Conservation (phyloP, 2,113 vertebrate genomes). For the Neolamprologus falcicula region DNA sequence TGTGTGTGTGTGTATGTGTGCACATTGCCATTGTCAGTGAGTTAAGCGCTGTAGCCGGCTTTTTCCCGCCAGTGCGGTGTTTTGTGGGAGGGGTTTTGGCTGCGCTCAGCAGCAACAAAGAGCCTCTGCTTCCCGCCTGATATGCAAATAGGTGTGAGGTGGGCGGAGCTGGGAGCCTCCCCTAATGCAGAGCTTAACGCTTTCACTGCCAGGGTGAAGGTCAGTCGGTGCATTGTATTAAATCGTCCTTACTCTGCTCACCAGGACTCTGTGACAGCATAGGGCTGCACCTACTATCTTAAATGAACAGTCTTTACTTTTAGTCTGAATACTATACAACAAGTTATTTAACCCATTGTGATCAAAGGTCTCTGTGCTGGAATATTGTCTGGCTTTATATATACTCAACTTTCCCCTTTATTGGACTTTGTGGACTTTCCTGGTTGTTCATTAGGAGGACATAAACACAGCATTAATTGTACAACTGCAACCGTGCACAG, state of each 20-base stretch:
- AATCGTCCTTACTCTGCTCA: not conserved
- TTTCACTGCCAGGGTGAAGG: slow-evolving; percentile 10
- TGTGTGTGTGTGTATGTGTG: not conserved
- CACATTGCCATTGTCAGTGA: slow-evolving; percentile 32
- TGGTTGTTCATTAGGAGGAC: not conserved
- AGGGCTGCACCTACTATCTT: not conserved
- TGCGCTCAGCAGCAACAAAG: slow-evolving; percentile 52
- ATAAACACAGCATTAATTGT: not conserved
- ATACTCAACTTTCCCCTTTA: not conserved
- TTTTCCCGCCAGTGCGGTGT: slow-evolving; percentile 67
- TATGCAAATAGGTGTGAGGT: slow-evolving; percentile 45
- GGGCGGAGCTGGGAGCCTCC: slow-evolving; percentile 28
- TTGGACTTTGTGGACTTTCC: not conserved
- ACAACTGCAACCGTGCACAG: not conserved
- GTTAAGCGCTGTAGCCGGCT: slow-evolving; percentile 24
- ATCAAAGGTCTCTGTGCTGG: not conserved
- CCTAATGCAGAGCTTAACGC: slow-evolving; percentile 50
- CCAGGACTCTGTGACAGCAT: not conserved
- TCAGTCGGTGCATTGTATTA: not conserved
- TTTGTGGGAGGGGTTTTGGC: slow-evolving; percentile 52
- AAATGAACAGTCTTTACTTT: not conserved
- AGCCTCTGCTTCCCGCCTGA: slow-evolving; percentile 58
- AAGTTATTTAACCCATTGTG: not conserved
- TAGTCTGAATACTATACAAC: not conserved
- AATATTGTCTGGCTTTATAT: not conserved